Percentiles rank a stretch among this genome's conserved stretches.
Evolutionary conservation across 2,113 vertebrate genomes (phyloP).

Genomic region (Sinocyclocheilus anophthalmus): DNA sequence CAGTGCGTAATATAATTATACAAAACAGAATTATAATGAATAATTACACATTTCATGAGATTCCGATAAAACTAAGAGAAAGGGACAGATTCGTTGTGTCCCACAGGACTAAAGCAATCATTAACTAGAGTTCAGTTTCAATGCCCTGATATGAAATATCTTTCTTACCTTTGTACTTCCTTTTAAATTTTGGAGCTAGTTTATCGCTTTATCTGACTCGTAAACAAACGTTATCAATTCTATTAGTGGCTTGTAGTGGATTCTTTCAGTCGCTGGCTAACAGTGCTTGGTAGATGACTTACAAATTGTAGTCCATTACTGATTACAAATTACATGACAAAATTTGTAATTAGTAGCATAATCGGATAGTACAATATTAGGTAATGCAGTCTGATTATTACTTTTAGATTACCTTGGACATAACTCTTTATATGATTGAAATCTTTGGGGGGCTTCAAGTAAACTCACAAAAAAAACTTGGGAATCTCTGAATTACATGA

Average conservation of each 20-base stretch:
- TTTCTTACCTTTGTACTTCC: slow-evolving; percentile 4
- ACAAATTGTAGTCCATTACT: no score
- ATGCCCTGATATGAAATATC: background rate
- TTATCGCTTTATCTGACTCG: background rate
- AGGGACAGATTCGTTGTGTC: background rate
- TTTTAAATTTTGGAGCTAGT: background rate
- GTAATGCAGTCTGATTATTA: no score
- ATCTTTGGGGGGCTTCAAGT: no score
- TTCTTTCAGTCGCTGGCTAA: background rate
- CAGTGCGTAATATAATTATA: background rate
- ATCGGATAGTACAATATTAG: no score
- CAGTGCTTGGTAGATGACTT: background rate
- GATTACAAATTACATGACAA: no score
- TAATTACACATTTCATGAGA: background rate
- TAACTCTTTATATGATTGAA: no score
- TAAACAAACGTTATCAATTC: background rate
- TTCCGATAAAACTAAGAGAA: background rate
- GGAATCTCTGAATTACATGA: no score
- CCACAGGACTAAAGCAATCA: slow-evolving; percentile 22
- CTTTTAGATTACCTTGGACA: no score
- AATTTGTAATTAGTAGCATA: no score
- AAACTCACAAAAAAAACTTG: no score
- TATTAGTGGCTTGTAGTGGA: background rate
- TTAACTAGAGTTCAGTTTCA: slow-evolving; percentile 21
- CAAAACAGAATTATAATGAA: background rate